These are phyloP conservation scores for Stigmatopora nigra DNA, from an alignment of 2,113 vertebrate species.

Conservation along the genomic window DNA sequence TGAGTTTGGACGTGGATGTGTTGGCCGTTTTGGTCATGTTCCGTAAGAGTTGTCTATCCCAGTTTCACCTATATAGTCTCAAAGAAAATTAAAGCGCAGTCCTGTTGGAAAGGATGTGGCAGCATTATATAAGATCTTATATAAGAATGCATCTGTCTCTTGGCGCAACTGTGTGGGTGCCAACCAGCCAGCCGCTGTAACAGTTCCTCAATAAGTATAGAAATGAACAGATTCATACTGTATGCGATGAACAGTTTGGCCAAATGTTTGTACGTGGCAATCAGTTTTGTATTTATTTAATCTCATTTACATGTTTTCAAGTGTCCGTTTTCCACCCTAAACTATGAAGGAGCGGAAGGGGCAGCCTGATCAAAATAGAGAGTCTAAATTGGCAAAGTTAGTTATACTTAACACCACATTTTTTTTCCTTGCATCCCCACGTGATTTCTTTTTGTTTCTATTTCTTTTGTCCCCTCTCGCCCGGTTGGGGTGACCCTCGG, in stretches of 20 bases:
- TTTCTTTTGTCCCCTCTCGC: constrained; percentile 17
- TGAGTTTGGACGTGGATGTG: background rate
- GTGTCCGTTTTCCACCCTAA: constrained; percentile 29
- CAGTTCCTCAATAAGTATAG: constrained; percentile 46
- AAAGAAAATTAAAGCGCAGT: constrained; percentile 42
- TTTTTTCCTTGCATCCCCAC: background rate
- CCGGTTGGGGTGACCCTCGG: constrained; percentile 28
- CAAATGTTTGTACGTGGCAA: constrained; percentile 35
- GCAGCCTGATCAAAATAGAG: constrained; percentile 18
- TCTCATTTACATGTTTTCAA: constrained; percentile 40
- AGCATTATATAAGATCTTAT: constrained; percentile 69
- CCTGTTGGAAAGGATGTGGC: constrained; percentile 53
- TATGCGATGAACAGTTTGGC: constrained; percentile 27
- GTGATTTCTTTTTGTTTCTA: constrained; percentile 1
- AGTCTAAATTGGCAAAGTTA: constrained; percentile 30
- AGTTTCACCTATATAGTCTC: constrained; percentile 32
- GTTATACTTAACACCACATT: constrained; percentile 18
- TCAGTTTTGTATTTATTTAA: constrained; percentile 44
- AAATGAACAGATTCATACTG: constrained; percentile 31
- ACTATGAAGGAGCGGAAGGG: constrained; percentile 36
- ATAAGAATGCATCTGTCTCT: constrained; percentile 72
- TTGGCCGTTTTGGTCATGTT: constrained; percentile 17
- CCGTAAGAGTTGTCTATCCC: constrained; percentile 41
- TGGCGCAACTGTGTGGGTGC: constrained; percentile 62
- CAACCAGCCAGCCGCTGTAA: constrained; percentile 48